A percentile compares a stretch with the other conserved stretches of the same genome.
Conservation (phyloP, 2,888 invertebrate genomes). For the Lampropteryx suffumata region DNA sequence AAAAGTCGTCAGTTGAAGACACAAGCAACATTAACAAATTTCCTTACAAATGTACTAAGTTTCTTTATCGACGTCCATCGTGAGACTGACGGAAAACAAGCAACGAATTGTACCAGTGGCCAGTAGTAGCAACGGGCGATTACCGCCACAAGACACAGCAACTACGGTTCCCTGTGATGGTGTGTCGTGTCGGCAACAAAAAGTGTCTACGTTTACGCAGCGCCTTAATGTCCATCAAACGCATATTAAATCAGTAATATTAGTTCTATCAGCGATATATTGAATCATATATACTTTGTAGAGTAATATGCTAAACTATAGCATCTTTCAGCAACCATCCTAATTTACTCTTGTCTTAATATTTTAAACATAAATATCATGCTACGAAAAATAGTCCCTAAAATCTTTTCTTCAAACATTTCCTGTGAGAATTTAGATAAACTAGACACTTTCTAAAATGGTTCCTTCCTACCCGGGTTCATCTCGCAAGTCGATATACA, state of each 20-base stretch:
- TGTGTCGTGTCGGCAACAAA: too few relatives aligned
- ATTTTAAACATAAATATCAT: slow-evolving; percentile 43
- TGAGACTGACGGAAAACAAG: too few relatives aligned
- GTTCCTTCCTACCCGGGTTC: slow-evolving; percentile 49
- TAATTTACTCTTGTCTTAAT: slow-evolving; percentile 47
- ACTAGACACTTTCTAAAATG: slow-evolving; percentile 59
- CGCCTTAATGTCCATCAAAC: slow-evolving; percentile 52
- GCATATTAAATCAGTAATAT: slow-evolving; percentile 58
- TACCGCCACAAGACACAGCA: too few relatives aligned
- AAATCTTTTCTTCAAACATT: slow-evolving; percentile 39
- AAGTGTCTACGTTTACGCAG: too few relatives aligned
- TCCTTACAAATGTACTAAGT: too few relatives aligned
- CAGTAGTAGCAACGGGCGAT: too few relatives aligned
- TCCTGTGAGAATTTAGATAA: slow-evolving; percentile 56
- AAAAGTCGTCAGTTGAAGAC: too few relatives aligned
- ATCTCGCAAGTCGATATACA: slow-evolving; percentile 44
- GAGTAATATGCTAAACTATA: slow-evolving; percentile 60
- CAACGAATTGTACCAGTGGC: too few relatives aligned
- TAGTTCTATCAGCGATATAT: slow-evolving; percentile 56
- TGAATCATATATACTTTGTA: slow-evolving; percentile 52
- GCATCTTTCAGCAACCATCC: slow-evolving; percentile 63
- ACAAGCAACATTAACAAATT: too few relatives aligned
- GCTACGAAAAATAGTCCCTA: slow-evolving; percentile 36
- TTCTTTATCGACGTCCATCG: too few relatives aligned
- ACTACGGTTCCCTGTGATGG: too few relatives aligned